Conservation (phyloP, 2,797 vertebrate species). For the Ctenosaura bakeri region DNA sequence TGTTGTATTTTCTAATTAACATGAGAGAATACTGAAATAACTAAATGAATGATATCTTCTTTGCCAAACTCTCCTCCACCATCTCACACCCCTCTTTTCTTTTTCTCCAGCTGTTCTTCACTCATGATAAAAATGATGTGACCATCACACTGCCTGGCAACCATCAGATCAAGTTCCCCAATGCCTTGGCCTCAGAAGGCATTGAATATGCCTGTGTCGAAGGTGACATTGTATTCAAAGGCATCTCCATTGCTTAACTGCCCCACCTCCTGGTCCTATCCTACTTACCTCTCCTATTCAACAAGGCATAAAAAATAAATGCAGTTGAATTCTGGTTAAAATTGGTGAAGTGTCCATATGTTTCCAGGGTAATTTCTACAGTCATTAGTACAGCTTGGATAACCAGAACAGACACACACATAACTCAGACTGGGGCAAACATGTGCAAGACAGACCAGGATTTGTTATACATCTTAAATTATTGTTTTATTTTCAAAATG, state of each 20-base stretch:
- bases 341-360: slow-evolving; percentile 5
- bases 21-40: not conserved
- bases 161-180: slow-evolving; percentile 79
- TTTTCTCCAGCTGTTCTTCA: slow-evolving; percentile 70
- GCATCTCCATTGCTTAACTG: slow-evolving; percentile 74
- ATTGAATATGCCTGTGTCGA: slow-evolving; percentile 75
- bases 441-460: not conserved
- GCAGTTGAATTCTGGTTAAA: slow-evolving; percentile 70
- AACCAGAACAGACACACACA: not conserved
- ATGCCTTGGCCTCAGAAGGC: slow-evolving; percentile 70
- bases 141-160: slow-evolving; percentile 75
- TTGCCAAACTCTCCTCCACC: not conserved
- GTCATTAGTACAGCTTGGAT: not conserved
- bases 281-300: slow-evolving; percentile 19
- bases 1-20: not conserved
- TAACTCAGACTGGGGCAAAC: not conserved
- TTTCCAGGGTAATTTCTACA: not conserved
- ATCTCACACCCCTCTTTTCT: not conserved
- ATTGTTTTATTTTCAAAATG: not conserved
- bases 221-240: slow-evolving; percentile 77
- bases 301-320: slow-evolving; percentile 57
- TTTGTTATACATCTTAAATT: not conserved
- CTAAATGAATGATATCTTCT: not conserved
- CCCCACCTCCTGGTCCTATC: not conserved
- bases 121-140: slow-evolving; percentile 71